Percentiles rank a stretch among this genome's conserved stretches.
Evolutionary conservation across 2,888 invertebrate genomes (phyloP).

Genomic region (Metallyticus violacea): DNA sequence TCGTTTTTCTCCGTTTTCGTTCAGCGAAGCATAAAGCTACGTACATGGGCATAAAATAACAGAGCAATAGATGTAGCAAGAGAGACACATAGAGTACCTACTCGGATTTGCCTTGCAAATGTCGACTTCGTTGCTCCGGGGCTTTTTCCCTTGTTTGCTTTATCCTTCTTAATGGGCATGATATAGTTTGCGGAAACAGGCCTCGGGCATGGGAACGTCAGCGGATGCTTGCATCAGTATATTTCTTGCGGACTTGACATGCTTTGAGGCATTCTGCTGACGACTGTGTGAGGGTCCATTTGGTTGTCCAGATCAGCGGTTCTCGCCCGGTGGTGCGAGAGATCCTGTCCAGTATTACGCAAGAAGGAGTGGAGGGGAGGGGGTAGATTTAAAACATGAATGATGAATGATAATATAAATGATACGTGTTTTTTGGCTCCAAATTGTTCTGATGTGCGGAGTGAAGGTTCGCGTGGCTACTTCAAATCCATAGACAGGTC

Average conservation of each 20-base stretch:
- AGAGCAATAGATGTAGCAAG: background rate
- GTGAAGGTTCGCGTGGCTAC: too few species aligned
- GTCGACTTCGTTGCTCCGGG: background rate
- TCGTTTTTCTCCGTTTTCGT: background rate
- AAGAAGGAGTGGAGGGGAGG: too few species aligned
- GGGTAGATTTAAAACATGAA: too few species aligned
- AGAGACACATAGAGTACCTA: background rate
- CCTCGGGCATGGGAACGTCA: background rate
- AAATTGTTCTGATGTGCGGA: too few species aligned
- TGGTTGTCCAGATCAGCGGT: too few species aligned
- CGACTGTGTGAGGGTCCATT: too few species aligned
- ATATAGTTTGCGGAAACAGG: background rate
- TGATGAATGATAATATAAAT: too few species aligned
- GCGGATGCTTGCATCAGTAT: background rate
- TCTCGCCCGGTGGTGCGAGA: too few species aligned
- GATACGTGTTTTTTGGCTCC: too few species aligned
- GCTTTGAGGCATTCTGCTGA: background rate
- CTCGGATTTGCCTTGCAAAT: background rate
- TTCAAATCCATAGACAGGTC: too few species aligned
- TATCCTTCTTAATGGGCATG: background rate
- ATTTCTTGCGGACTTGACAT: background rate
- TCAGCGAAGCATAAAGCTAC: background rate
- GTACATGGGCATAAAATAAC: background rate
- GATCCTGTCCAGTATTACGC: too few species aligned
- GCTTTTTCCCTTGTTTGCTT: background rate